phyloP scores from a whole-genome alignment of 2,113 vertebrate genomes.

The Calidris pugnax region DNA sequence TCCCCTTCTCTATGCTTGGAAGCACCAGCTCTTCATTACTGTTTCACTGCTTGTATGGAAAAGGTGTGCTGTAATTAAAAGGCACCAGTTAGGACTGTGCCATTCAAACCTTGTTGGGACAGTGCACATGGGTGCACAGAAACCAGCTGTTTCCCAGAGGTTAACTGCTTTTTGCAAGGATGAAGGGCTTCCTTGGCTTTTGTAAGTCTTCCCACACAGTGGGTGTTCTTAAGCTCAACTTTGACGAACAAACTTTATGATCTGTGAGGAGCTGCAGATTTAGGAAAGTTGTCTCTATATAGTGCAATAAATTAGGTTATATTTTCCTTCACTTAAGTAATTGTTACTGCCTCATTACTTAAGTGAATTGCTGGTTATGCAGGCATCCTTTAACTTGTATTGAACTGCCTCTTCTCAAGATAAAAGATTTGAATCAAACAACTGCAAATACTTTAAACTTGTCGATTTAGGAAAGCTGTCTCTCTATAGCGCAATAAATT shows the following conservation, averaged over 20 bases:
- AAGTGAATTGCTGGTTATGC: neutral
- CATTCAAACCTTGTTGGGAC: neutral
- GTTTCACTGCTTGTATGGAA: neutral
- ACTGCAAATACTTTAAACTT: too few relatives aligned
- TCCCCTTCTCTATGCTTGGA: accelerated
- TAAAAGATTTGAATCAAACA: neutral
- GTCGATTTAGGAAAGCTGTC: neutral
- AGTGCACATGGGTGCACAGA: neutral
- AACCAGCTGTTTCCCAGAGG: neutral
- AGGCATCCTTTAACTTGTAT: neutral
- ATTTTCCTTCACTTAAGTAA: neutral
- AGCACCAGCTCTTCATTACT: neutral
- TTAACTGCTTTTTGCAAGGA: neutral
- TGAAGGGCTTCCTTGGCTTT: neutral
- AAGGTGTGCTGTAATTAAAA: neutral
- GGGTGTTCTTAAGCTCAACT: neutral
- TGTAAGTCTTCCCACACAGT: neutral
- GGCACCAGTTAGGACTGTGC: neutral
- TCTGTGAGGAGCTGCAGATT: neutral
- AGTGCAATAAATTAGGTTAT: neutral
- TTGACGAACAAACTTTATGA: accelerated
- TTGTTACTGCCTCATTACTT: neutral
- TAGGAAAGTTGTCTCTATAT: neutral
- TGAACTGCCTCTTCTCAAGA: neutral
- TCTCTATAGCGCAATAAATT: neutral